phyloP scores from a whole-genome alignment of 2,888 invertebrate genomes.

The Drosophila mayaguana region DNA sequence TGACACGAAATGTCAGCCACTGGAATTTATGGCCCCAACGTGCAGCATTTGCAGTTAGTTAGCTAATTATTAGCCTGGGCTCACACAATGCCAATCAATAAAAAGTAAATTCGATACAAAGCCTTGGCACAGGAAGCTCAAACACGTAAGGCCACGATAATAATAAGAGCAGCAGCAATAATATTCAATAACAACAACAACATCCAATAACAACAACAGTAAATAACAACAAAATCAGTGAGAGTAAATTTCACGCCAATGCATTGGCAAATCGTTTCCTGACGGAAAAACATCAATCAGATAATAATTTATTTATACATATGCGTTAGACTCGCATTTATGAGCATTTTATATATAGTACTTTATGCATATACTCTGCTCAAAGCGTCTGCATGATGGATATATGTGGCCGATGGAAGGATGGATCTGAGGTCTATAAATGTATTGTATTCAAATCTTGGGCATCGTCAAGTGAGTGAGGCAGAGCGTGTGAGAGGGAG shows the following conservation, averaged over 20 bases:
- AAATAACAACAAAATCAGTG: conserved; percentile 43
- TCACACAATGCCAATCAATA: conserved; percentile 57
- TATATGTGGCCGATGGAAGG: background rate
- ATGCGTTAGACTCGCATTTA: conserved; percentile 12
- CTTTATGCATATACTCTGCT: conserved; percentile 5
- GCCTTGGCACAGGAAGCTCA: conserved; percentile 60
- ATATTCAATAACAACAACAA: conserved; percentile 18
- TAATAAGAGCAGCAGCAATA: conserved; percentile 25
- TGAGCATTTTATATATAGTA: conserved; percentile 1
- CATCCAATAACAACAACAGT: conserved; percentile 8
- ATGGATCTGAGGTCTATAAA: background rate
- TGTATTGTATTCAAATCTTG: too few relatives aligned
- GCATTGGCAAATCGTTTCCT: conserved; percentile 69
- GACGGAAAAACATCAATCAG: conserved; percentile 73
- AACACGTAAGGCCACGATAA: conserved; percentile 53
- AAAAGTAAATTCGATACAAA: conserved; percentile 42
- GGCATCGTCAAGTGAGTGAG: too few relatives aligned
- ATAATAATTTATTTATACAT: conserved; percentile 43
- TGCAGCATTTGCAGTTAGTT: conserved; percentile 59
- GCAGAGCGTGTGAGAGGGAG: background rate
- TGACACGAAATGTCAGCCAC: conserved; percentile 74
- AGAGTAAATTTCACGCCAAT: conserved; percentile 72
- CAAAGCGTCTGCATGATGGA: background rate
- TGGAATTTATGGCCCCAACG: conserved; percentile 61
- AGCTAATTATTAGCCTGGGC: conserved; percentile 65